Evolutionary conservation across 2,113 vertebrate genomes (phyloP), one percentile per base, ranked within the genome.

Genomic region (Scomber colias): DNA sequence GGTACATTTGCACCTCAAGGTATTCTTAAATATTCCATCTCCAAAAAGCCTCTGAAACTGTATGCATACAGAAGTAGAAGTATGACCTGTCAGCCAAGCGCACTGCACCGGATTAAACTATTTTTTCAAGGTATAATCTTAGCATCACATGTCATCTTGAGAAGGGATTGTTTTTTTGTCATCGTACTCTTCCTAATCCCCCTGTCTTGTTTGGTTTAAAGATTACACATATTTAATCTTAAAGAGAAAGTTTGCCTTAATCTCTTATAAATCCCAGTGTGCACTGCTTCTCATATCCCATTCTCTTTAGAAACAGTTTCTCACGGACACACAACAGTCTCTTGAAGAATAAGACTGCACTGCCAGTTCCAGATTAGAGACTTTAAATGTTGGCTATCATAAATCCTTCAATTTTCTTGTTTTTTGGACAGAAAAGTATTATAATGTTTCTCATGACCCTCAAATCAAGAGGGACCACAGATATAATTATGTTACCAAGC

Each of bases 201-300:
- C 71, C 59, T 35, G 15, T 71, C 51, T 75, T 82, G 78, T 83
- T 89, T 88, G 84, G 55, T 84, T 87, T 66, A 49, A 88, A 91
- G 91, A 93, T 94, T 92, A 93, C 66, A 89, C 70, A 90, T 88
- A 71, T 93, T 90, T 89, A 92, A 93, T 94, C 85, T 92, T 76
- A 50, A 78, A 81, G 81, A 55, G 59, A 87, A 83, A 77, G 77
- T 89, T 88, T 86, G 82, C 65, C 78, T 81, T 93, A 90, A 95
- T 93, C 92, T 86, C 71, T 60, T 31, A 91, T 93, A 87, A 92
- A 92, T 90, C 82, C 89, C 69, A 70, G 50, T 3, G 0, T 67
- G 53, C 71, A 55, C 35, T 51, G 66, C 66, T 76, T 75, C 77
- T 74, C 59, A 53, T 63, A 50, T 71, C 63, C 11, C 11, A 2